These are phyloP conservation scores for Graphium colonna DNA, from an alignment of 2,888 invertebrate species.

Conservation along the genomic window DNA sequence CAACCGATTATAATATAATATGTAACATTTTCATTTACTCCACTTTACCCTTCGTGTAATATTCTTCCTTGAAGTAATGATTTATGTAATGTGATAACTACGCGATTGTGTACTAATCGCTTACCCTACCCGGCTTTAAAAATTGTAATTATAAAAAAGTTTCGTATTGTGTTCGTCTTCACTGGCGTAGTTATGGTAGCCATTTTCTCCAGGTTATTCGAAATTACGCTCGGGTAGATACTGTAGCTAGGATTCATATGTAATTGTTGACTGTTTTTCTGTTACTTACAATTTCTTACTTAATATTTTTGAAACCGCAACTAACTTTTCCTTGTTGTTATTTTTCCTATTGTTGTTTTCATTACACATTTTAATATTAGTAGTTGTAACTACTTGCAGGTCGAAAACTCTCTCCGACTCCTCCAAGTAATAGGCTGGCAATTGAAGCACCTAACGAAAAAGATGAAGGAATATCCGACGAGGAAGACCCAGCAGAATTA, in stretches of 20 bases:
- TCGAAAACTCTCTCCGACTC: slow-evolving; percentile 85
- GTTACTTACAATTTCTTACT: no score
- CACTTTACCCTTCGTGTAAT: not conserved
- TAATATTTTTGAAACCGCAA: slow-evolving; percentile 1
- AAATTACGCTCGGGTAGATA: slow-evolving; percentile 10
- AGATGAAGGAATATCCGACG: slow-evolving; percentile 86
- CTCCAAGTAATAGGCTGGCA: slow-evolving; percentile 81
- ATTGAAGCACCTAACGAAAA: slow-evolving; percentile 84
- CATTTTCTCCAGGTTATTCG: slow-evolving; percentile 75
- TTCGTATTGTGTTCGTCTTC: slow-evolving; percentile 29
- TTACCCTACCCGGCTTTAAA: slow-evolving; percentile 8
- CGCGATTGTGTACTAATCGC: slow-evolving; percentile 31
- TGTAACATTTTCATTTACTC: not conserved
- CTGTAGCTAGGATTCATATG: no score
- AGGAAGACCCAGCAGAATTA: slow-evolving; percentile 91
- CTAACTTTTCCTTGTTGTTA: slow-evolving; percentile 4
- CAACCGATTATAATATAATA: slow-evolving; percentile 23
- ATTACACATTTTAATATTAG: not conserved
- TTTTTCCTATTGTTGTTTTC: not conserved
- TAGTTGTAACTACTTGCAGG: slow-evolving; percentile 55
- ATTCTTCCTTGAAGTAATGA: not conserved
- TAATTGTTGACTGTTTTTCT: no score
- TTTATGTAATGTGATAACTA: slow-evolving; percentile 5
- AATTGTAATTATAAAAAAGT: slow-evolving; percentile 9
- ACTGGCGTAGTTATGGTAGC: slow-evolving; percentile 70